Percentiles rank a stretch among this genome's conserved stretches.
Conservation (phyloP, 2,113 vertebrate species). For the Otocyon megalotis region DNA sequence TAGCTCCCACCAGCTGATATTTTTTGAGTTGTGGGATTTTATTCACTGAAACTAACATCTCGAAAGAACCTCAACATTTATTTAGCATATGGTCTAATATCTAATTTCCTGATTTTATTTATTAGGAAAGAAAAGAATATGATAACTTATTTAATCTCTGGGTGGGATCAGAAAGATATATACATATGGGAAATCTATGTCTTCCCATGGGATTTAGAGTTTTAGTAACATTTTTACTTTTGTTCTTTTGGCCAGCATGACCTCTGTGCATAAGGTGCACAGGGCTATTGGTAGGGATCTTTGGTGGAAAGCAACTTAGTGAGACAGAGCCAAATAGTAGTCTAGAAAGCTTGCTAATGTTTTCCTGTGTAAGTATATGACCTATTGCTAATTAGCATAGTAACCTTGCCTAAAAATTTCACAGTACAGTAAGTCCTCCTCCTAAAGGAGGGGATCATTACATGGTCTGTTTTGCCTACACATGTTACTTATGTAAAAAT, state of each 20-base stretch:
- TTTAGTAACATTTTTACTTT: neutral
- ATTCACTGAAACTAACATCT: neutral
- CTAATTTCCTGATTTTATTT: neutral
- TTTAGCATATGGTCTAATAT: neutral
- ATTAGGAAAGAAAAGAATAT: neutral
- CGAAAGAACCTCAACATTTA: neutral
- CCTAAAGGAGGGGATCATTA: neutral
- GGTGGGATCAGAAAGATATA: fast-evolving
- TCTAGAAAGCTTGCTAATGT: neutral
- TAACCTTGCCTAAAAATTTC: neutral
- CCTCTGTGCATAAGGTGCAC: neutral
- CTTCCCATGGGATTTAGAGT: neutral
- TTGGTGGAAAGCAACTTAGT: neutral
- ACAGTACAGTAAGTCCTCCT: neutral
- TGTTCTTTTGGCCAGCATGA: neutral
- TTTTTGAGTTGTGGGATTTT: neutral
- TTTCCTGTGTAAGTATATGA: neutral
- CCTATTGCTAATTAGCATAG: neutral
- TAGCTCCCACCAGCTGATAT: neutral
- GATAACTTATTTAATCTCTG: neutral
- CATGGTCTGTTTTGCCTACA: neutral
- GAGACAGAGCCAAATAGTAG: fast-evolving
- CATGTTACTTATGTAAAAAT: neutral
- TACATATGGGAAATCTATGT: neutral
- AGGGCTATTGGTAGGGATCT: neutral